Evolutionary conservation across 2,113 vertebrate genomes (phyloP), one percentile per base, ranked within the genome.

Genomic region (Rostratula benghalensis): DNA sequence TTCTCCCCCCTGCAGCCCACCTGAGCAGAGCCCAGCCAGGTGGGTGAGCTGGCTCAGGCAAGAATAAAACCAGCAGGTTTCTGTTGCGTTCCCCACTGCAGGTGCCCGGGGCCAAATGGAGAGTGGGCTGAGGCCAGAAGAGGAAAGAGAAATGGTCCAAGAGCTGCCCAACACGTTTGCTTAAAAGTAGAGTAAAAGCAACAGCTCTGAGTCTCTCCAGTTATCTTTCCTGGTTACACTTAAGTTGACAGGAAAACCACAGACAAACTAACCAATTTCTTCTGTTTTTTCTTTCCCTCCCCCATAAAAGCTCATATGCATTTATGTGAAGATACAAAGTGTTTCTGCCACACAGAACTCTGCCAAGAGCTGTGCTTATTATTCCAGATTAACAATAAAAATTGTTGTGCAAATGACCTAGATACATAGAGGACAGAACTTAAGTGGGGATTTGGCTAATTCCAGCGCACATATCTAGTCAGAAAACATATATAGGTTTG

Each of bases 331-430:
- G 61, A 73, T 37, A 73, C 39, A 23, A 83, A 91, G n/a, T 69
- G 48, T 76, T 91, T 89, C 73, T 96, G 69, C 74, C 57, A 28
- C 1, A 9, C 39, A 76, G 76, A 94, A 65, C 77, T 87, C 90
- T 82, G 73, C 83, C 90, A 92, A 93, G 33, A 89, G 15, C 56
- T 75, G 43, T 68, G 68, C 53, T 89, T 89, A 57, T 87, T 96
- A 80, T 82, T 92, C 60, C 64, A 97, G 48, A 87, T 83, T 95
- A 86, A 76, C 85, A 94, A 92, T 57, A 81, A 91, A 89, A 89
- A 65, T 35, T 82, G 35, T 83, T 91, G 56, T 84, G 65, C 69
- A 94, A 73, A 93, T 89, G 83, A 92, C 90, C 91, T 85, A 93
- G 69, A 87, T 89, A 64, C n/a, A 48, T 14, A 46, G 57, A 87